Percentiles rank a stretch among this genome's conserved stretches.
Evolutionary conservation across 2,888 invertebrate species (phyloP).

Genomic region (Acholoe squamosa): DNA sequence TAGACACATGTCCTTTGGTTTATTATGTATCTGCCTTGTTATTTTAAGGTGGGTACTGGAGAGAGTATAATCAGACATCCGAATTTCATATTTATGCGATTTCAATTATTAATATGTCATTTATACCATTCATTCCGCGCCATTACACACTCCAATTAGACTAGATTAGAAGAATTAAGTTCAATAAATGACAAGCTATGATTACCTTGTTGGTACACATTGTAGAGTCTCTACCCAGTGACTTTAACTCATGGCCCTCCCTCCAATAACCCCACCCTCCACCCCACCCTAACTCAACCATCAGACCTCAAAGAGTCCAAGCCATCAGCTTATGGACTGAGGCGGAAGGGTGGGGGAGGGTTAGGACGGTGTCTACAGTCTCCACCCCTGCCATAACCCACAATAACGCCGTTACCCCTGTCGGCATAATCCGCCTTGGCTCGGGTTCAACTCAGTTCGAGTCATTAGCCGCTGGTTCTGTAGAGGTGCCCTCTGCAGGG

Average conservation of each 20-base stretch:
- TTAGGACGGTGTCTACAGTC: neutral
- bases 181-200: too few relatives aligned
- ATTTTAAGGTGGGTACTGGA: too few relatives aligned
- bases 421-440: constrained; percentile 41
- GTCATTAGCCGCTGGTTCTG: neutral
- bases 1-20: too few relatives aligned
- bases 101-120: too few relatives aligned
- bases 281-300: neutral
- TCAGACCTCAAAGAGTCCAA: neutral
- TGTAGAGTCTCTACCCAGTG: neutral
- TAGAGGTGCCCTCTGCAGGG: constrained; percentile 1
- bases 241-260: neutral
- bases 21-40: too few relatives aligned
- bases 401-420: neutral
- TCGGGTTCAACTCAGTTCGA: constrained; percentile 45
- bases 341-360: neutral
- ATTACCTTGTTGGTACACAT: too few relatives aligned
- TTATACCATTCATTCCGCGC: too few relatives aligned
- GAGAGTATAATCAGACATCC: too few relatives aligned
- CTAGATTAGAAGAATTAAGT: too few relatives aligned
- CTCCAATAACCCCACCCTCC: neutral
- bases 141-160: too few relatives aligned
- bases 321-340: neutral
- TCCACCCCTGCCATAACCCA: constrained; percentile 15
- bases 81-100: too few relatives aligned